These are phyloP conservation scores for Leguminivora glycinivorella DNA, from an alignment of 1,140 invertebrate genomes.

Conservation along the genomic window DNA sequence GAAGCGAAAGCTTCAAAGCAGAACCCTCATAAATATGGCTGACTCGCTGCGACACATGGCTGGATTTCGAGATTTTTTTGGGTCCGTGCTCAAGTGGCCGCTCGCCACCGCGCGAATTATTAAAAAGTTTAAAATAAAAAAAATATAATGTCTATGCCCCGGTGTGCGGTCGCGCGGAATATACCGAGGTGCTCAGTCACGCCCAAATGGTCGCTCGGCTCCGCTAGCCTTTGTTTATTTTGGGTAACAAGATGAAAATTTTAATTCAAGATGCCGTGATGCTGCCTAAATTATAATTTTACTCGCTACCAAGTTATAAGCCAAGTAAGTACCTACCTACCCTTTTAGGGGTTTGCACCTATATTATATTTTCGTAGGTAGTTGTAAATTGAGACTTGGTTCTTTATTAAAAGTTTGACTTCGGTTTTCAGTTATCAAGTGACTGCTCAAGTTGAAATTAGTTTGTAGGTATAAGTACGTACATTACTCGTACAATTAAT, in stretches of 20 bases:
- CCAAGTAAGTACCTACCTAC: slow-evolving; percentile 12
- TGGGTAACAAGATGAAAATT: slow-evolving; percentile 7
- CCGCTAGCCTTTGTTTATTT: slow-evolving; percentile 13
- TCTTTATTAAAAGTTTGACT: too few relatives aligned
- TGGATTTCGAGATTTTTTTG: slow-evolving; percentile 73
- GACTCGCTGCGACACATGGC: slow-evolving; percentile 66
- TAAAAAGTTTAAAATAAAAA: slow-evolving; percentile 72
- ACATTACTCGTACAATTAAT: too few relatives aligned
- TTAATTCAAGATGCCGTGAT: background rate
- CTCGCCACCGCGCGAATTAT: slow-evolving; percentile 66
- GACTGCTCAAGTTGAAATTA: too few relatives aligned
- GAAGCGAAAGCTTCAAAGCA: slow-evolving; percentile 36
- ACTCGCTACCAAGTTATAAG: slow-evolving; percentile 32
- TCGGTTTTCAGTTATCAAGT: too few relatives aligned
- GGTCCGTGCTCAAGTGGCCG: slow-evolving; percentile 67
- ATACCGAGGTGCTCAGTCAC: slow-evolving; percentile 54
- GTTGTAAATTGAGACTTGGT: too few relatives aligned
- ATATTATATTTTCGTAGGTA: background rate
- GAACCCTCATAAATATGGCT: slow-evolving; percentile 58
- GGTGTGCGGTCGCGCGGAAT: slow-evolving; percentile 55
- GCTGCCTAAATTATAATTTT: slow-evolving; percentile 10
- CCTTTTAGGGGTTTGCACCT: background rate
- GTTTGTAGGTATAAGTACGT: too few relatives aligned
- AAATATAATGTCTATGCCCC: slow-evolving; percentile 51
- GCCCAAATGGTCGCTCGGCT: slow-evolving; percentile 29